Conservation (phyloP, 2,888 invertebrate species). For the Coelinius sp. region DNA sequence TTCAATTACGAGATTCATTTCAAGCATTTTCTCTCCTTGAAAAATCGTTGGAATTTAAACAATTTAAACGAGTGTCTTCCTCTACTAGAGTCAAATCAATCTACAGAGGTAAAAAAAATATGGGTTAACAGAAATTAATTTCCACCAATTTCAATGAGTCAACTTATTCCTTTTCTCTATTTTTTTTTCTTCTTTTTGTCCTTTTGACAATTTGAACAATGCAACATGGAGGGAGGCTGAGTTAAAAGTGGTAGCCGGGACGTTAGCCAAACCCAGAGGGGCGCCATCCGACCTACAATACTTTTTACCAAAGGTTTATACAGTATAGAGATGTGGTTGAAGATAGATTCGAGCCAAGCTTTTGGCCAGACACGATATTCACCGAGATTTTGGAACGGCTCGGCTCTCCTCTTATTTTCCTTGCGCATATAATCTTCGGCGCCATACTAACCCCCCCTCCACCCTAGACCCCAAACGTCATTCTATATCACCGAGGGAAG, state of each 20-base stretch:
- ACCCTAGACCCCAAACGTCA: neutral
- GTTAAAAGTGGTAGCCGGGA: conserved; percentile 10
- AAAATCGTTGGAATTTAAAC: neutral
- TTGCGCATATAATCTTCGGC: conserved; percentile 19
- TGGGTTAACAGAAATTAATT: neutral
- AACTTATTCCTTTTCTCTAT: neutral
- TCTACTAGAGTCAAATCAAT: neutral
- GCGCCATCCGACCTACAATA: conserved; percentile 15
- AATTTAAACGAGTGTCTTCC: neutral
- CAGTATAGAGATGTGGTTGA: conserved; percentile 10
- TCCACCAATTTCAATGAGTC: neutral
- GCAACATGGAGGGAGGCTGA: neutral
- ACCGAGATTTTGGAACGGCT: neutral
- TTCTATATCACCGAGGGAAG: neutral
- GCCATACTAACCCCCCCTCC: neutral
- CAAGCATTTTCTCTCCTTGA: neutral
- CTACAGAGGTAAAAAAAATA: neutral
- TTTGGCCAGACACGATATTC: conserved; percentile 13
- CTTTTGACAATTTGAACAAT: conserved; percentile 5
- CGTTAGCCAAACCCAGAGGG: conserved; percentile 12
- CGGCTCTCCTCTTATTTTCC: conserved; percentile 7
- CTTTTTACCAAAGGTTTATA: neutral
- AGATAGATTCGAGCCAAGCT: conserved; percentile 19
- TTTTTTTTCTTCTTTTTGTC: neutral
- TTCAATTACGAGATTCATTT: conserved; percentile 3